Conservation (phyloP, 2,888 invertebrate species). For the Phlogophora meticulosa region DNA sequence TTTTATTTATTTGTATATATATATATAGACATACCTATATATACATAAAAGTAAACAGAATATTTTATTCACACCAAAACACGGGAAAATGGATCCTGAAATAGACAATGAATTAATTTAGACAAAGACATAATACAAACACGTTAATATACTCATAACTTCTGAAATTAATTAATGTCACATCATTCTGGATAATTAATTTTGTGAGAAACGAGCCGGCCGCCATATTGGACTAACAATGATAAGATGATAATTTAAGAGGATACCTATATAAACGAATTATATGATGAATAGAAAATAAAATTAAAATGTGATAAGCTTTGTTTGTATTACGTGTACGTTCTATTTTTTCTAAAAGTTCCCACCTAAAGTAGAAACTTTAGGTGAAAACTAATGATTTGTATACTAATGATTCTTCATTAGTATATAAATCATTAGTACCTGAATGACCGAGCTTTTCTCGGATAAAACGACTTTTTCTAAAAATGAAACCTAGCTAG, state of each 20-base stretch:
- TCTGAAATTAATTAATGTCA: slow-evolving; percentile 51
- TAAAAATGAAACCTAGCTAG: too few relatives aligned
- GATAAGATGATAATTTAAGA: slow-evolving; percentile 20
- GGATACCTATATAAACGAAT: background rate
- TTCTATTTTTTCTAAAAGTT: too few relatives aligned
- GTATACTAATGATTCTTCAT: too few relatives aligned
- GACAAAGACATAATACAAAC: slow-evolving; percentile 39
- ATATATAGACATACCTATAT: too few relatives aligned
- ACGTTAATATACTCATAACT: slow-evolving; percentile 48
- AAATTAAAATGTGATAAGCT: background rate
- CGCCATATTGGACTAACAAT: slow-evolving; percentile 20
- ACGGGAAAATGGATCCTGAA: slow-evolving; percentile 9
- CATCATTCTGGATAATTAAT: slow-evolving; percentile 46
- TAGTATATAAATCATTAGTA: too few relatives aligned
- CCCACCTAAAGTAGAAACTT: too few relatives aligned
- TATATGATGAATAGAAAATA: slow-evolving; percentile 8
- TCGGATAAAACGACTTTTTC: too few relatives aligned
- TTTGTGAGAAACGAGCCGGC: slow-evolving; percentile 25
- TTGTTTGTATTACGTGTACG: background rate
- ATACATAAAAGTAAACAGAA: background rate
- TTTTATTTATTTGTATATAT: too few relatives aligned
- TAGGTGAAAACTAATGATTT: too few relatives aligned
- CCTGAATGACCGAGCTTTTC: too few relatives aligned
- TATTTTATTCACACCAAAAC: background rate
- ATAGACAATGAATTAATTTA: slow-evolving; percentile 28